phyloP scores from a whole-genome alignment of 2,888 invertebrate species.

The Barypeithes pellucidus region DNA sequence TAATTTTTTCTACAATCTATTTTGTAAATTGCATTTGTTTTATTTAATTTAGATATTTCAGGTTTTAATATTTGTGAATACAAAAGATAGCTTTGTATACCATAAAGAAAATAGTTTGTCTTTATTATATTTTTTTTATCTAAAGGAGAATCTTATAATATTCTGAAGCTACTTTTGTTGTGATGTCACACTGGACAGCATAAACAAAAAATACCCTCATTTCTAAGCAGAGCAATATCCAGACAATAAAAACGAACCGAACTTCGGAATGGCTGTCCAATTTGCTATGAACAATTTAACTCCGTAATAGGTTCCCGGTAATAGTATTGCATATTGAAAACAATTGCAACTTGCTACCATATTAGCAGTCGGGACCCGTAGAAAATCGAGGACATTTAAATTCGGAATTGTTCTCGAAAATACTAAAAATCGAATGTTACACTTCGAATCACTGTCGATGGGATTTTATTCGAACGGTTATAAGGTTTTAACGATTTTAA shows the following conservation, averaged over 20 bases:
- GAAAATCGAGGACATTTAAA: constrained; percentile 52
- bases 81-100: too few species aligned
- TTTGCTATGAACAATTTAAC: constrained; percentile 53
- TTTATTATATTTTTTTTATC: too few species aligned
- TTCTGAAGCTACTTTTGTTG: too few species aligned
- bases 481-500: constrained; percentile 17
- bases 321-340: constrained; percentile 56
- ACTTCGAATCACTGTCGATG: constrained; percentile 29
- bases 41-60: too few species aligned
- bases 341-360: constrained; percentile 49
- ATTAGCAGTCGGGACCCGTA: constrained; percentile 49
- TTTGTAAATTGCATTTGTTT: too few species aligned
- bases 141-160: too few species aligned
- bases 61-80: too few species aligned
- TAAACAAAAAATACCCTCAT: background rate
- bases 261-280: constrained; percentile 47
- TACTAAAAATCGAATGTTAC: constrained; percentile 45
- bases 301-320: constrained; percentile 48
- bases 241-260: constrained; percentile 33
- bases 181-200: background rate
- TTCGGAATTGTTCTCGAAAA: constrained; percentile 43
- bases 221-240: constrained; percentile 17
- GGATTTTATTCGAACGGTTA: constrained; percentile 35
- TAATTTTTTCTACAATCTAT: too few species aligned
- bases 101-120: too few species aligned